Base-by-base conservation (phyloP, 2,797 vertebrate genomes). In the Neostethus bicornis region DNA sequence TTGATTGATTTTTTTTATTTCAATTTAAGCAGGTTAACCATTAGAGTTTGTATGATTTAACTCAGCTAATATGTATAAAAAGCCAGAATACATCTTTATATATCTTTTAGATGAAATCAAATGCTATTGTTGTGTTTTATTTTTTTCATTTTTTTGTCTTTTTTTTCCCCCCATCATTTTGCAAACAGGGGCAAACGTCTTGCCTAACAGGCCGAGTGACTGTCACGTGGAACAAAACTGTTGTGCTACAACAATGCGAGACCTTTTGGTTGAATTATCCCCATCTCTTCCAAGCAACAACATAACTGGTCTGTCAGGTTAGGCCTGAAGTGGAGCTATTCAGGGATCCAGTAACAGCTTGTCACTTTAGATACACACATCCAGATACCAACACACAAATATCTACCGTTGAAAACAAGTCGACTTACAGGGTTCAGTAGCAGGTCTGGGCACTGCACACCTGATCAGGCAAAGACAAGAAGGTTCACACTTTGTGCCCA, bases 251-350 rank as follows among this genome's bases (percentile, higher is more conserved):
- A 91, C 89, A 91, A 91, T 86, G 68, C 42, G 5, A 79, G 66
- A 73, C 66, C 74, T 87, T 79, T 73, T 10, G 61, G 54, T 31
- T 38, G 69, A 82, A 85, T 84, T 56, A 75, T 74, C 80, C 71
- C 11, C 62, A 54, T 80, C 71, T 66, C 66, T 80, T 83, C 62
- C 47, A 57, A 67, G 59, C 57, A 77, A 60, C 63, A 50, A 61
- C 26, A 57, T 41, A 91, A 92, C 92, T 86, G 83, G 92, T 92
- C 74, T 3, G 49, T 87, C 92, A 87, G 87, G 92, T 92, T 91
- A 67, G 80, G 73, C 90, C 83, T 89, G 91, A 87, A 83, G 73
- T 32, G 21, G 63, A 52, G 70, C 79, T 73, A 82, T 77, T 82
- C 84, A 84, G 58, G 82, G 79, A 84, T 90, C 80, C 61, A 84